A percentile compares a stretch with the other conserved stretches of the same genome.
These are phyloP conservation scores for Tetramorium parvispinum DNA, from an alignment of 1,140 invertebrate genomes.

Conservation along the genomic window DNA sequence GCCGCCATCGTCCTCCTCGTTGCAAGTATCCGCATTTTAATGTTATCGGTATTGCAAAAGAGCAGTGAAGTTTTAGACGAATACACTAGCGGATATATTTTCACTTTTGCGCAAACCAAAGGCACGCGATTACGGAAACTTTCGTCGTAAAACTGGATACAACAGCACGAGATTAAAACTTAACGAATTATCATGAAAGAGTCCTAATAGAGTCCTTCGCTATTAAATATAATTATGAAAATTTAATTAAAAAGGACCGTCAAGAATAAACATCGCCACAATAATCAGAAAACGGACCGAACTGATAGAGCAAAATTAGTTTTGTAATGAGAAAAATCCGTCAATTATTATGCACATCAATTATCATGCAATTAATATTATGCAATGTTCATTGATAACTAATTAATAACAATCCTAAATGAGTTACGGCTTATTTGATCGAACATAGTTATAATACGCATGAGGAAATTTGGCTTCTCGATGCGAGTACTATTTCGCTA, in stretches of 20 bases:
- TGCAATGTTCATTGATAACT: not conserved
- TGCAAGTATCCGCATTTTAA: conserved; percentile 29
- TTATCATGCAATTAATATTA: no score
- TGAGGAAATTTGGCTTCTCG: not conserved
- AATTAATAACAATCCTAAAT: not conserved
- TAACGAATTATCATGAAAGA: not conserved
- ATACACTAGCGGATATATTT: conserved; percentile 26
- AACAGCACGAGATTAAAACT: not conserved
- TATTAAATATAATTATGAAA: not conserved
- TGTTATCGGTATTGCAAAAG: conserved; percentile 6
- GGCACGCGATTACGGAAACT: not conserved
- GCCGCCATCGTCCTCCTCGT: not conserved
- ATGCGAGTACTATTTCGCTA: not conserved
- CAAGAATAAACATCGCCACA: not conserved
- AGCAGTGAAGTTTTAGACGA: not conserved
- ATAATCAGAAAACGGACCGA: not conserved
- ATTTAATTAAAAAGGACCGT: not conserved
- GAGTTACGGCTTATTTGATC: not conserved
- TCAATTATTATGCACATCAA: not conserved
- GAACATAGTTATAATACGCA: not conserved
- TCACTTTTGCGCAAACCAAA: conserved; percentile 14
- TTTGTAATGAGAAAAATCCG: not conserved
- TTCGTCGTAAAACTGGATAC: not conserved
- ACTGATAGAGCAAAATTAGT: not conserved
- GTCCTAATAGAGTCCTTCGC: not conserved